Evolutionary conservation across 2,113 vertebrate species (phyloP).

Genomic region (Irena cyanogastra): DNA sequence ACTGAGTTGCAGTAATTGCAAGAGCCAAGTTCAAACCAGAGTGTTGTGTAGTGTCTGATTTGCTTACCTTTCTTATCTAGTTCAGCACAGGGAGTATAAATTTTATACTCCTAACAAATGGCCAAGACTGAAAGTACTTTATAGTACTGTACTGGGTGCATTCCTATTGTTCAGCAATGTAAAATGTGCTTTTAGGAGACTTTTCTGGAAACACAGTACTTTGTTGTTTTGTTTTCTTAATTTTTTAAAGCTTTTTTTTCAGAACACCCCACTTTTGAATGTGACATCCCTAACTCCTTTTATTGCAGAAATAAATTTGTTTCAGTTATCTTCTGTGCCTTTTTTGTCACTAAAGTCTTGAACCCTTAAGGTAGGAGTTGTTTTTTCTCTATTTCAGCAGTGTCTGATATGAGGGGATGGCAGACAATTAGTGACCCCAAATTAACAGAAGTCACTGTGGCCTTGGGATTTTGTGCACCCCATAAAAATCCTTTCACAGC

Average conservation of each 20-base stretch:
- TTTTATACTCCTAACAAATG: not conserved
- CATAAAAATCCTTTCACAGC: not conserved
- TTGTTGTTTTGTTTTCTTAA: not conserved
- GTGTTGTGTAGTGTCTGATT: not conserved
- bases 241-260: not conserved
- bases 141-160: not conserved
- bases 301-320: not conserved
- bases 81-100: not conserved
- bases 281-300: not conserved
- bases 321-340: not conserved
- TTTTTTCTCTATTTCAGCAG: not conserved
- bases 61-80: not conserved
- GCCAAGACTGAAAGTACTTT: not conserved
- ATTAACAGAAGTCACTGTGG: not conserved
- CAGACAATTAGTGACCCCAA: slow-evolving; percentile 14
- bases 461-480: slow-evolving; percentile 38
- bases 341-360: not conserved
- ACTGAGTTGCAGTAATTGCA: not conserved
- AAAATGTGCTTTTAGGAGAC: not conserved
- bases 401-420: not conserved
- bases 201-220: not conserved
- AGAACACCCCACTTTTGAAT: not conserved
- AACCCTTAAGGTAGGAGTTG: not conserved
- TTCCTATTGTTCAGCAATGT: not conserved
- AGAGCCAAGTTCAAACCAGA: not conserved